Conservation (phyloP, 2,888 invertebrate species). For the Conus canariensis region DNA sequence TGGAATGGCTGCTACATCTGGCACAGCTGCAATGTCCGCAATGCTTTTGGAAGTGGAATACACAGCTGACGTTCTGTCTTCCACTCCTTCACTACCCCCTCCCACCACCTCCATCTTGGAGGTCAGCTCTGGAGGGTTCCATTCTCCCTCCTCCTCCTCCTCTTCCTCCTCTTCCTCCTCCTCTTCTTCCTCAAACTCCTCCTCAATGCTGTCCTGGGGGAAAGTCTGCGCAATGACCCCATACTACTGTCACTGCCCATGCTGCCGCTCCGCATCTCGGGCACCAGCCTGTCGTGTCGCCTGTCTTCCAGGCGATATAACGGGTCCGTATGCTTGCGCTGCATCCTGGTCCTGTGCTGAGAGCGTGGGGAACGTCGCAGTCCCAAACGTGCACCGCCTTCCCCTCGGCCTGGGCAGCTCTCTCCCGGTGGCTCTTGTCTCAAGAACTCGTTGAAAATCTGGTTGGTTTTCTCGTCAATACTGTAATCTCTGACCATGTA, state of each 20-base stretch:
- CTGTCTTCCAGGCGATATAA: conserved; percentile 54
- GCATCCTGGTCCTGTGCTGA: conserved; percentile 71
- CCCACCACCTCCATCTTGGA: conserved; percentile 66
- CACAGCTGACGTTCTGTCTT: not conserved
- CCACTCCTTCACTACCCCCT: conserved; percentile 51
- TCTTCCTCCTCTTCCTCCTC: conserved; percentile 51
- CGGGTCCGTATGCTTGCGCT: conserved; percentile 74
- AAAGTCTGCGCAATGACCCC: conserved; percentile 70
- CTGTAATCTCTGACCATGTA: conserved; percentile 79
- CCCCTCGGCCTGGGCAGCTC: not conserved
- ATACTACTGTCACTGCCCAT: conserved; percentile 76
- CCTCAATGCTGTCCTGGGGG: conserved; percentile 79
- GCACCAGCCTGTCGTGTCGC: conserved; percentile 65
- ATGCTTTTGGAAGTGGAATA: conserved; percentile 35
- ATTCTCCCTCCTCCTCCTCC: conserved; percentile 33
- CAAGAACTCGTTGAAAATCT: conserved; percentile 81
- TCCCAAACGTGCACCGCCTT: conserved; percentile 32
- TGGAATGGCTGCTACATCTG: not conserved
- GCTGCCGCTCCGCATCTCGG: conserved; percentile 73
- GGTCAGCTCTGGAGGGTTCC: conserved; percentile 46
- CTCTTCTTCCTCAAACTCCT: conserved; percentile 70
- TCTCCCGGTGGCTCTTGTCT: conserved; percentile 73
- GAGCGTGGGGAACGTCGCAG: conserved; percentile 63
- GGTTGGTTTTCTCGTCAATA: conserved; percentile 81
- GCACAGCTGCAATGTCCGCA: not conserved